phyloP scores from a whole-genome alignment of 2,113 vertebrate species.

The Nicator chloris region DNA sequence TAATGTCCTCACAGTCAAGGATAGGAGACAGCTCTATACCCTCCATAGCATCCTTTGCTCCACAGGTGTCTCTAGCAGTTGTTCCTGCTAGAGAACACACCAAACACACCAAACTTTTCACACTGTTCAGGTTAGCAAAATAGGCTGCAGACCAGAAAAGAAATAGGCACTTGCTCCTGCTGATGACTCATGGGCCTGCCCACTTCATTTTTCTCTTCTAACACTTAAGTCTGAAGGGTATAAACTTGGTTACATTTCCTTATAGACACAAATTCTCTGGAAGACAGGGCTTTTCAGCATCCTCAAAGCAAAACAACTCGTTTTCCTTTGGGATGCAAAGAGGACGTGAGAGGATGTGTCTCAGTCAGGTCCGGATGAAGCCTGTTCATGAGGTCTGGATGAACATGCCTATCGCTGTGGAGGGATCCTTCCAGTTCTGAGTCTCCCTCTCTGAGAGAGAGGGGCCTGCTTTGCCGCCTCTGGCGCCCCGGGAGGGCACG shows the following conservation, averaged over 20 bases:
- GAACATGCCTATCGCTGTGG: rapidly evolving
- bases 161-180: not conserved
- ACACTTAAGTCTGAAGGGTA: not conserved
- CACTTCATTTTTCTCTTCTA: not conserved
- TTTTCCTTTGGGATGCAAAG: not conserved
- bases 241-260: not conserved
- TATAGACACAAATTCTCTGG: not conserved
- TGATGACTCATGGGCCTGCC: not conserved
- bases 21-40: not conserved
- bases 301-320: not conserved
- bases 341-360: not conserved
- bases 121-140: not conserved
- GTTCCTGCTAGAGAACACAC: too few relatives aligned
- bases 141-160: not conserved
- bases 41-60: not conserved
- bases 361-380: not conserved
- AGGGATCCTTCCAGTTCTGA: not conserved
- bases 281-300: not conserved
- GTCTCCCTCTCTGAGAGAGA: not conserved
- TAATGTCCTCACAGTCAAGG: not conserved
- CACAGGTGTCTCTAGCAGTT: not conserved
- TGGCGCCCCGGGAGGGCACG: not conserved
- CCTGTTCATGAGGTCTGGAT: rapidly evolving
- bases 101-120: not conserved
- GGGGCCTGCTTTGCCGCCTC: not conserved